Conservation (phyloP, 2,797 vertebrate species). For the Eulemur rubriventer region DNA sequence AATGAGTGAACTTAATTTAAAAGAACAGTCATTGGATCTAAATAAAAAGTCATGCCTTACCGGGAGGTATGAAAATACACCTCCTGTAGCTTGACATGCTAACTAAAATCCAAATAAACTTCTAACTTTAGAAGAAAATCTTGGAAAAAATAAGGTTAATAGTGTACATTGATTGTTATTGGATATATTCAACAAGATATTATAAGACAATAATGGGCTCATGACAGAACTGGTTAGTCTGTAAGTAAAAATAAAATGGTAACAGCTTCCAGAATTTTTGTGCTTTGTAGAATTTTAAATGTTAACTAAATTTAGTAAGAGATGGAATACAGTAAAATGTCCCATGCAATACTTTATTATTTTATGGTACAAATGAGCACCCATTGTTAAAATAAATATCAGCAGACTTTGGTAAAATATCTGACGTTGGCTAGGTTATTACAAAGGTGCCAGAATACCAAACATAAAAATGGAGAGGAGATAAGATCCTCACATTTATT, state of each 20-base stretch:
- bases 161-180: neutral
- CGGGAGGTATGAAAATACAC: too few relatives aligned
- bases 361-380: neutral
- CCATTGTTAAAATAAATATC: neutral
- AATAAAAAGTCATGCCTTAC: too few relatives aligned
- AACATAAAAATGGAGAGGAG: neutral
- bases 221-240: neutral
- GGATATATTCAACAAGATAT: neutral
- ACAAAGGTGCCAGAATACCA: neutral
- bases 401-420: neutral
- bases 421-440: neutral
- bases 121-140: neutral
- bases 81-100: neutral
- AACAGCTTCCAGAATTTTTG: neutral
- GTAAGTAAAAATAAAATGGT: neutral
- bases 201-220: neutral
- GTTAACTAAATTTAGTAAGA: neutral
- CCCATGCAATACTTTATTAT: neutral
- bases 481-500: neutral
- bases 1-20: too few relatives aligned
- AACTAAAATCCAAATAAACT: neutral
- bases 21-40: too few relatives aligned
- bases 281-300: neutral
- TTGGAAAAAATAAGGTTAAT: neutral
- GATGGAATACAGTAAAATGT: neutral